phyloP scores from a whole-genome alignment of 2,888 invertebrate genomes.

The Macrostomum cliftonense region DNA sequence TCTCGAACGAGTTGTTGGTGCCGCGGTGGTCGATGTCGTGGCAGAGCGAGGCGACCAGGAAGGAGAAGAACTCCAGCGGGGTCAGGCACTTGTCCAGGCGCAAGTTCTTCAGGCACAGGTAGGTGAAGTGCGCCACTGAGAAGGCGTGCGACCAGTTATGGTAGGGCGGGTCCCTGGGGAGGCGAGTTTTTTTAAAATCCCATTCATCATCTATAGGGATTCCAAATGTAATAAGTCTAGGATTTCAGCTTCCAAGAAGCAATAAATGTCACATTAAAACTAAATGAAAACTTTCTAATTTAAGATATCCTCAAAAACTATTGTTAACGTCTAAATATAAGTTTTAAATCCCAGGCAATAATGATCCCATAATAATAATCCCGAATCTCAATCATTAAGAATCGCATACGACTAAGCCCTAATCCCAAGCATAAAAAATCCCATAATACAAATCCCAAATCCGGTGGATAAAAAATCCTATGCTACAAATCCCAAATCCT shows the following conservation, averaged over 20 bases:
- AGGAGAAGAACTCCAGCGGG: conserved; percentile 55
- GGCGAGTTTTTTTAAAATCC: no score
- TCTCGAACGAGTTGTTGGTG: conserved; percentile 61
- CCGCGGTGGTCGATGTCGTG: conserved; percentile 74
- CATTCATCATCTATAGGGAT: no score
- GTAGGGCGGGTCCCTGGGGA: conserved; percentile 51
- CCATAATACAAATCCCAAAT: no score
- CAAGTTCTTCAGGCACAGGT: conserved; percentile 37
- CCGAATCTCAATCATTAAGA: not conserved
- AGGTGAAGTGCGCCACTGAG: conserved; percentile 62
- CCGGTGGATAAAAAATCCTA: not conserved
- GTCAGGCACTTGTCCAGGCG: conserved; percentile 7
- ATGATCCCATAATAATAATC: no score
- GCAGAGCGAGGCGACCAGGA: conserved; percentile 55
- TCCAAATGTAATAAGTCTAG: no score
- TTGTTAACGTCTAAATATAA: not conserved
- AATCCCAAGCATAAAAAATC: no score
- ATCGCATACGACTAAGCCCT: not conserved
- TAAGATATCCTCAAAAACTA: not conserved
- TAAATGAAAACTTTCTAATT: no score
- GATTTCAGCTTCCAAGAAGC: not conserved
- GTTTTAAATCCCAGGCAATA: not conserved
- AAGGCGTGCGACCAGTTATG: conserved; percentile 74
- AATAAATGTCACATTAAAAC: not conserved
- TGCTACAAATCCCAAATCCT: not conserved